A percentile compares a stretch with the other conserved stretches of the same genome.
phyloP scores from a whole-genome alignment of 2,888 invertebrate genomes.

The Alitta virens region DNA sequence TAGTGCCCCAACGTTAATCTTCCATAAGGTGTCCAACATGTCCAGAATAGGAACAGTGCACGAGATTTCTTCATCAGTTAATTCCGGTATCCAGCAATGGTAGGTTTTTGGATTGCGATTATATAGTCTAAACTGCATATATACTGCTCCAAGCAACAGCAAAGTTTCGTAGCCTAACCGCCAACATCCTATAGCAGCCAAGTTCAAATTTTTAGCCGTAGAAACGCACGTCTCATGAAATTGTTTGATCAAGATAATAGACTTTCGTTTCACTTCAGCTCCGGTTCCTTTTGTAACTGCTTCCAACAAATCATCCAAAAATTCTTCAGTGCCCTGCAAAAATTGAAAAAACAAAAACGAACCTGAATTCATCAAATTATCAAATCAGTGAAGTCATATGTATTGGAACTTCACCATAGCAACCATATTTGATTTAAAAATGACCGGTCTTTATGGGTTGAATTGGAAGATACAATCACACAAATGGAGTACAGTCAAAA shows the following conservation, averaged over 20 bases:
- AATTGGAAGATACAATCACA: too few relatives aligned
- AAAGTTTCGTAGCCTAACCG: constrained; percentile 1
- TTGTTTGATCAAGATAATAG: constrained; percentile 12
- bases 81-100: constrained; percentile 5
- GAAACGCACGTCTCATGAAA: constrained; percentile 17
- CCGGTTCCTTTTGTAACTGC: constrained; percentile 4
- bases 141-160: neutral
- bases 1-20: constrained; percentile 5
- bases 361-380: too few relatives aligned
- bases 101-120: constrained; percentile 9
- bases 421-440: too few relatives aligned
- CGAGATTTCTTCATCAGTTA: constrained; percentile 3
- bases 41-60: constrained; percentile 23
- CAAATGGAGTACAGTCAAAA: too few relatives aligned
- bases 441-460: too few relatives aligned
- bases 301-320: constrained; percentile 14
- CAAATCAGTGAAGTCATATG: too few relatives aligned
- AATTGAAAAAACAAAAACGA: too few relatives aligned
- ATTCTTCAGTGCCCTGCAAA: constrained; percentile 15
- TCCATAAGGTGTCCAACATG: constrained; percentile 20
- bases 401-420: too few relatives aligned
- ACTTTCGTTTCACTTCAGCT: neutral
- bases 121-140: constrained; percentile 17
- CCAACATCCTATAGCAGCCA: neutral
- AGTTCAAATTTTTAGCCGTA: neutral